Evolutionary conservation across 2,113 vertebrate species (phyloP).

Genomic region (Neopipo cinnamomea): DNA sequence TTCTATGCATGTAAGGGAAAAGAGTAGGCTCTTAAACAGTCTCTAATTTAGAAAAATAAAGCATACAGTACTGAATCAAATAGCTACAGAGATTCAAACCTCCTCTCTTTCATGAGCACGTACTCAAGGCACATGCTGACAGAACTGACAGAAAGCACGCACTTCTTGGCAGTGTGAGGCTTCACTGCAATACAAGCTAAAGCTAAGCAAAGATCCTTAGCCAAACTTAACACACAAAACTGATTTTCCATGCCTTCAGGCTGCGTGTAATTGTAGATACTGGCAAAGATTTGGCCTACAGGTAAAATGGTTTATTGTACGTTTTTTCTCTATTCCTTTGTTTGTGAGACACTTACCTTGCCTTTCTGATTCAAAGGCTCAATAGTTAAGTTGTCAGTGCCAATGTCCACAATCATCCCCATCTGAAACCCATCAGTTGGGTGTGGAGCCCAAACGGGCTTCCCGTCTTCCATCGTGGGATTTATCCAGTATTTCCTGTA

Average conservation of each 20-base stretch:
- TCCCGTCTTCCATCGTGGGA: conserved; percentile 91
- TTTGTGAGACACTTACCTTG: conserved; percentile 80
- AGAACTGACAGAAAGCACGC: background rate
- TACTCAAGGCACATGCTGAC: fast-evolving
- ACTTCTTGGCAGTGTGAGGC: background rate
- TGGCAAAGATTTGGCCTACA: background rate
- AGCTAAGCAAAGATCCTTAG: background rate
- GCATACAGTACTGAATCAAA: background rate
- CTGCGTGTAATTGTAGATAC: background rate
- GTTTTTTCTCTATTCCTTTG: background rate
- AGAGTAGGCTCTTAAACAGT: background rate
- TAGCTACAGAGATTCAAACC: background rate
- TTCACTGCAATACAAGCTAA: background rate
- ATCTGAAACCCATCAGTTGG: conserved; percentile 94
- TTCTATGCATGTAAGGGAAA: background rate
- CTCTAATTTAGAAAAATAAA: background rate
- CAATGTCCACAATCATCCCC: conserved; percentile 96
- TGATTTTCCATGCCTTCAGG: background rate
- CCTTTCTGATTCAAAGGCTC: conserved; percentile 88
- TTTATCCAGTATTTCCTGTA: conserved; percentile 58
- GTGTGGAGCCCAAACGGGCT: conserved; percentile 97
- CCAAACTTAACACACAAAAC: background rate
- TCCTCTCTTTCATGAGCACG: fast-evolving
- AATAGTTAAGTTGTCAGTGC: conserved; percentile 89
- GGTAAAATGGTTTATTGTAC: background rate